Percentiles rank a stretch among this genome's conserved stretches.
Evolutionary conservation across 2,888 invertebrate species (phyloP).

Genomic region (Papilio demoleus): DNA sequence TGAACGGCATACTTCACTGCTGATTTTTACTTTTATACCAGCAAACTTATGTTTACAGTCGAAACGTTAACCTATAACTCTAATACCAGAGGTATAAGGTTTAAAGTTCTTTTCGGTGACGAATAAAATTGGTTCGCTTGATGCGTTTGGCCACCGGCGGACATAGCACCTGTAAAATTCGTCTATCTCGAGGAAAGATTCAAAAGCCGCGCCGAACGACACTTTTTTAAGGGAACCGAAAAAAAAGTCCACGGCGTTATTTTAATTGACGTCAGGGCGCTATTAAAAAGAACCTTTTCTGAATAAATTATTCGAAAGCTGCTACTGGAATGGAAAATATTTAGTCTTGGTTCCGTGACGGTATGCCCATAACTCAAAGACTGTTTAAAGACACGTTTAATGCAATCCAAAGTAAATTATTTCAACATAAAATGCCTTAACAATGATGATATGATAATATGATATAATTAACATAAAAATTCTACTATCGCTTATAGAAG

Average conservation of each 20-base stretch:
- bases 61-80: neutral
- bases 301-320: slow-evolving; percentile 71
- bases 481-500: neutral
- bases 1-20: slow-evolving; percentile 51
- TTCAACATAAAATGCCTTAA: neutral
- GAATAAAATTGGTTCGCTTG: slow-evolving; percentile 52
- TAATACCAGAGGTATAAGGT: slow-evolving; percentile 49
- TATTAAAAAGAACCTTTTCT: slow-evolving; percentile 66
- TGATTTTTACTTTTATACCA: slow-evolving; percentile 56
- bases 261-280: slow-evolving; percentile 77
- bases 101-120: slow-evolving; percentile 44
- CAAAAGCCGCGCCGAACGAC: slow-evolving; percentile 69
- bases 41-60: slow-evolving; percentile 29
- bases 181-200: slow-evolving; percentile 77
- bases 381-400: slow-evolving; percentile 40
- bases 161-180: slow-evolving; percentile 77
- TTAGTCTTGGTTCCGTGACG: slow-evolving; percentile 61
- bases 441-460: neutral
- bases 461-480: neutral
- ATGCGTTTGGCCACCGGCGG: slow-evolving; percentile 72
- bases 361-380: slow-evolving; percentile 76
- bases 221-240: slow-evolving; percentile 65
- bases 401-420: slow-evolving; percentile 11
- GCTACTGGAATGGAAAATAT: slow-evolving; percentile 73
- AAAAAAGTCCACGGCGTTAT: slow-evolving; percentile 66